These are phyloP conservation scores for Danaus melanippus DNA, from an alignment of 1,140 invertebrate species.

Conservation along the genomic window DNA sequence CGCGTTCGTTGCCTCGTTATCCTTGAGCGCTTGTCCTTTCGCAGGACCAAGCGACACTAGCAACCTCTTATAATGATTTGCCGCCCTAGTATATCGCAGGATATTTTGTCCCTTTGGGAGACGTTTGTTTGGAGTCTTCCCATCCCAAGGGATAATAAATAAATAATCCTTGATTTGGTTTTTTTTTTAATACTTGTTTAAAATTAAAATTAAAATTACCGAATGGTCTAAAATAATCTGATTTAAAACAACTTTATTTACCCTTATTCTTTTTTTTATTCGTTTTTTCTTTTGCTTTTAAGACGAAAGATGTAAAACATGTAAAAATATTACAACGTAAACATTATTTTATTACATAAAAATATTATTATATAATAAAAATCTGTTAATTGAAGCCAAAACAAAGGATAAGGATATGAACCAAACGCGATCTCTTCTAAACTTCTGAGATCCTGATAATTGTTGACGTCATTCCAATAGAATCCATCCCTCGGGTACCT, in stretches of 20 bases:
- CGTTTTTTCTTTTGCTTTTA: too few relatives aligned
- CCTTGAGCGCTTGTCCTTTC: slow-evolving; percentile 64
- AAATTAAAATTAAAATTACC: too few relatives aligned
- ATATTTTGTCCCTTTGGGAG: slow-evolving; percentile 74
- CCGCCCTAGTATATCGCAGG: slow-evolving; percentile 66
- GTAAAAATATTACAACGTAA: too few relatives aligned
- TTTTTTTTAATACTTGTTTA: neutral
- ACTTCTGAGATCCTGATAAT: slow-evolving; percentile 58
- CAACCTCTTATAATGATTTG: slow-evolving; percentile 50
- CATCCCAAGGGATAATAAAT: slow-evolving; percentile 52
- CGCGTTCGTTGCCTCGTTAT: slow-evolving; percentile 47
- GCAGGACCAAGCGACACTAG: slow-evolving; percentile 50
- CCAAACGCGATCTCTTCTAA: slow-evolving; percentile 28
- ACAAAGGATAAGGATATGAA: slow-evolving; percentile 28
- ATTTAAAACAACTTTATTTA: too few relatives aligned
- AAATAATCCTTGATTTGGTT: neutral
- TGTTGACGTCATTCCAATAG: slow-evolving; percentile 71
- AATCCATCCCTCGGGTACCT: slow-evolving; percentile 64
- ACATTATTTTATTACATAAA: too few relatives aligned
- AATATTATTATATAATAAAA: too few relatives aligned
- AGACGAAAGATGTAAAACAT: too few relatives aligned
- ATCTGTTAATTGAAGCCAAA: too few relatives aligned
- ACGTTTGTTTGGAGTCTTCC: slow-evolving; percentile 32
- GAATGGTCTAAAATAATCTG: too few relatives aligned
- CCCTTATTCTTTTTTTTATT: too few relatives aligned